Evolutionary conservation across 2,113 vertebrate species (phyloP).

Genomic region (Papio anubis): DNA sequence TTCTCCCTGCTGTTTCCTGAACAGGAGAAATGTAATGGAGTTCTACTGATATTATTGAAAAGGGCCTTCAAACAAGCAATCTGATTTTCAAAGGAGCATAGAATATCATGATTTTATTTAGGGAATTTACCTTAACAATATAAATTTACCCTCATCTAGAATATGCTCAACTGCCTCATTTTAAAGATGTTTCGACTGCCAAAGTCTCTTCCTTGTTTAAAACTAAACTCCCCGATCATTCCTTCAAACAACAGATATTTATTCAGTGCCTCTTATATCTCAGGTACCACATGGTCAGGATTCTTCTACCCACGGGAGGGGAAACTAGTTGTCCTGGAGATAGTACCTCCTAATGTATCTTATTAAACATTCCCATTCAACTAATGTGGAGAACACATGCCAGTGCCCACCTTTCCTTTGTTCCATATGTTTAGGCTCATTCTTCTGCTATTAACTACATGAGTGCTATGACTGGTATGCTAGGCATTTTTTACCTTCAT

Average conservation of each 20-base stretch:
- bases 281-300: background rate
- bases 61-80: background rate
- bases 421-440: background rate
- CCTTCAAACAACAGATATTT: background rate
- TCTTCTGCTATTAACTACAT: background rate
- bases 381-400: background rate
- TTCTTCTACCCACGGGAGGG: background rate
- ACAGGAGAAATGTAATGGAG: background rate
- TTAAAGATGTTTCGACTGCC: conserved; percentile 1
- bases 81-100: background rate
- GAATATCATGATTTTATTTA: background rate
- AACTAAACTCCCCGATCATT: background rate
- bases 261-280: background rate
- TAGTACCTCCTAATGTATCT: background rate
- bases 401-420: background rate
- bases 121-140: background rate
- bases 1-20: background rate
- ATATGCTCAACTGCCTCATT: background rate
- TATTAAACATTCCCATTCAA: background rate
- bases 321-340: background rate
- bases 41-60: background rate
- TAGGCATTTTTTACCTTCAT: background rate
- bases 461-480: background rate
- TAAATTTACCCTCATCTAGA: background rate
- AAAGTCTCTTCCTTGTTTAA: background rate